These are phyloP conservation scores for Xiphophorus hellerii DNA, from an alignment of 2,113 vertebrate genomes.

Conservation along the genomic window DNA sequence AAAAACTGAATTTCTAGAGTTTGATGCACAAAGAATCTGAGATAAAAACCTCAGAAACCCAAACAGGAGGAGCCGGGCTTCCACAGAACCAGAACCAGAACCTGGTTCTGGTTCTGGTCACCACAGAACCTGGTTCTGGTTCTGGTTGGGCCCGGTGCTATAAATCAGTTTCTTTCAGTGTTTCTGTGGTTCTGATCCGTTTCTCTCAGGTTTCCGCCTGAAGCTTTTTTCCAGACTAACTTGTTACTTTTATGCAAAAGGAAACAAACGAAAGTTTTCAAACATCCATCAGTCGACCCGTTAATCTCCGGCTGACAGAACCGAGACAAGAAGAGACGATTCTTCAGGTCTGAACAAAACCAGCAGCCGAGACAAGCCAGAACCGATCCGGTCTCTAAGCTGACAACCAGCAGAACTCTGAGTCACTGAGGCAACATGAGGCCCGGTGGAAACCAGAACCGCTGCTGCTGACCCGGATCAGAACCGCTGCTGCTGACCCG, in stretches of 20 bases:
- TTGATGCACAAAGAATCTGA: too few relatives aligned
- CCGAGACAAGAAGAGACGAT: neutral
- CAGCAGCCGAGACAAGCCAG: slow-evolving; percentile 12
- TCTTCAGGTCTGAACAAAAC: slow-evolving; percentile 16
- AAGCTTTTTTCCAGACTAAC: neutral
- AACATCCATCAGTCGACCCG: neutral
- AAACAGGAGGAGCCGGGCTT: too few relatives aligned
- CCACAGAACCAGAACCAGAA: too few relatives aligned
- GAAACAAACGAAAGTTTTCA: slow-evolving; percentile 9
- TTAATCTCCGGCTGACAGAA: slow-evolving; percentile 29
- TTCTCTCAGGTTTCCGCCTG: neutral
- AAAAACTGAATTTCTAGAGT: too few relatives aligned
- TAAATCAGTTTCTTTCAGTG: too few relatives aligned
- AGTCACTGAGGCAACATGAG: neutral
- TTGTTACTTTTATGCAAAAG: neutral
- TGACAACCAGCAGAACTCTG: neutral
- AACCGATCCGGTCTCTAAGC: neutral
- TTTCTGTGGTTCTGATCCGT: too few relatives aligned
- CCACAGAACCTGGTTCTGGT: too few relatives aligned
- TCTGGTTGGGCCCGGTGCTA: too few relatives aligned
- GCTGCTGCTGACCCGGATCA: slow-evolving; percentile 24
- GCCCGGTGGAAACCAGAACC: neutral
- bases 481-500: slow-evolving; percentile 5
- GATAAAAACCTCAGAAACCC: too few relatives aligned
- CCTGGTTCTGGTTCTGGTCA: too few relatives aligned